Evolutionary conservation across 2,888 invertebrate genomes (phyloP).

Genomic region (Napeogenes inachia): DNA sequence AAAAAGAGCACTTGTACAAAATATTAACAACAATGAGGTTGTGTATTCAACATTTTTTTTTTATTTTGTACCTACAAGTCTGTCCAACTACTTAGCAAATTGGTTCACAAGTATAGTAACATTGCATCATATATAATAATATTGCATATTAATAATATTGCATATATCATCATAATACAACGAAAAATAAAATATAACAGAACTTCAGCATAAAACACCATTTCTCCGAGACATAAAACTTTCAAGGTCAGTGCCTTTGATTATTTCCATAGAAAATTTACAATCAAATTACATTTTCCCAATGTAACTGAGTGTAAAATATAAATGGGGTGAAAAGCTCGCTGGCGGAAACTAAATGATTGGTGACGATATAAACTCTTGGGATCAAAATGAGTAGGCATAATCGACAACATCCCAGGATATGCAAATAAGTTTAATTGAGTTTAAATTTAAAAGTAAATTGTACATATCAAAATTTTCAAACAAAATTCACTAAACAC

Average conservation of each 20-base stretch:
- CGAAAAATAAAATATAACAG: not conserved
- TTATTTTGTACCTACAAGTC: too few relatives aligned
- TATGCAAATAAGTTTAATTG: not conserved
- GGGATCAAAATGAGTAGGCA: not conserved
- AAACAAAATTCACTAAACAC: too few relatives aligned
- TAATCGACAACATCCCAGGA: not conserved
- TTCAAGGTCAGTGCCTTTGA: not conserved
- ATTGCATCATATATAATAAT: too few relatives aligned
- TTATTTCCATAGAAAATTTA: not conserved
- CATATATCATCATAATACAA: not conserved
- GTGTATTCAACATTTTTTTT: too few relatives aligned
- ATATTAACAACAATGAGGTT: too few relatives aligned
- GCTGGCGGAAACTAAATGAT: conserved; percentile 2
- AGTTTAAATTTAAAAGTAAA: too few relatives aligned
- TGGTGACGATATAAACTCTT: not conserved
- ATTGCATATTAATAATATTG: too few relatives aligned
- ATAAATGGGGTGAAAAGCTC: conserved; percentile 5
- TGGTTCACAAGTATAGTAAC: too few relatives aligned
- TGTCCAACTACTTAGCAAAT: too few relatives aligned
- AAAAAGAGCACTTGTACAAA: too few relatives aligned
- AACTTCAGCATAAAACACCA: not conserved
- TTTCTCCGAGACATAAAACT: not conserved
- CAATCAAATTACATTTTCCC: not conserved
- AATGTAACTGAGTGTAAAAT: not conserved
- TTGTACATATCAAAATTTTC: too few relatives aligned